These are phyloP conservation scores for Coendou prehensilis DNA, from an alignment of 2,797 vertebrate species.

Conservation along the genomic window DNA sequence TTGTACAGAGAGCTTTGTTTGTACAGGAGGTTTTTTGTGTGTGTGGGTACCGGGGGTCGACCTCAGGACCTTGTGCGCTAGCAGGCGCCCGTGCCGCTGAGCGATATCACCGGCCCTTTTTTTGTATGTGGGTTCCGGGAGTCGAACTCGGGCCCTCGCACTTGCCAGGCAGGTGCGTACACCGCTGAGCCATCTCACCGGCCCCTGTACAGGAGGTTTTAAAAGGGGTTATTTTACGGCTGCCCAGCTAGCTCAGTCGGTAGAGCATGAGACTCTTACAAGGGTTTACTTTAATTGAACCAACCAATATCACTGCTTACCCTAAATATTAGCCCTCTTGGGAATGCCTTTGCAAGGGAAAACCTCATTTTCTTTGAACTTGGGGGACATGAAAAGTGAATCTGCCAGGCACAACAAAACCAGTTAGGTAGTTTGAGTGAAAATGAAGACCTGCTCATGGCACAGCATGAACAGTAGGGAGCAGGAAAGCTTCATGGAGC, in stretches of 20 bases:
- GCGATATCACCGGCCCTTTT: no score
- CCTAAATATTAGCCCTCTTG: constrained; percentile 62
- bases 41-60: no score
- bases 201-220: background rate
- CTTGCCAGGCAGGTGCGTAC: no score
- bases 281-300: constrained; percentile 57
- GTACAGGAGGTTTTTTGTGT: background rate
- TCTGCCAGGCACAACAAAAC: background rate
- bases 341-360: constrained; percentile 57
- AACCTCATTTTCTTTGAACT: constrained; percentile 64
- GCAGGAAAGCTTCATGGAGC: constrained; percentile 53
- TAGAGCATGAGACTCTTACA: background rate
- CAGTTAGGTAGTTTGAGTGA: background rate
- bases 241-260: background rate
- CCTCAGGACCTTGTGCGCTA: no score
- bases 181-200: no score
- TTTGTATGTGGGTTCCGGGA: no score
- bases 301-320: constrained; percentile 47
- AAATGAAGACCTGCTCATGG: constrained; percentile 23
- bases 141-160: no score
- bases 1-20: constrained; percentile 40
- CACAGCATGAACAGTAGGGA: constrained; percentile 35
- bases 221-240: background rate
- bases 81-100: no score
- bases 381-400: constrained; percentile 4